phyloP scores from a whole-genome alignment of 2,888 invertebrate genomes.

The Coremacera marginata region DNA sequence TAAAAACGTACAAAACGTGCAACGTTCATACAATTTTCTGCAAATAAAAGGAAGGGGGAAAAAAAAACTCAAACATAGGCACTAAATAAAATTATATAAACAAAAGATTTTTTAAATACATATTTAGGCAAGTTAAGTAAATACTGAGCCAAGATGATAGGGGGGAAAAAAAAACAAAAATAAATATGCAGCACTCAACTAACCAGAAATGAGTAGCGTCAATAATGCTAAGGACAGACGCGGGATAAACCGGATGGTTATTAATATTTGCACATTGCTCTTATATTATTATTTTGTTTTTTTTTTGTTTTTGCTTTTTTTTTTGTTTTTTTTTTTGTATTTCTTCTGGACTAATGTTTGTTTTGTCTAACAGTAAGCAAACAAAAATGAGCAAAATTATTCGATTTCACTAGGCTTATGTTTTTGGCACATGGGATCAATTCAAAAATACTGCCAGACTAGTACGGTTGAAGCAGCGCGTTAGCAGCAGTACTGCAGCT shows the following conservation, averaged over 20 bases:
- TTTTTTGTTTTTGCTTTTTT: neutral
- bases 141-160: neutral
- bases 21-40: neutral
- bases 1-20: neutral
- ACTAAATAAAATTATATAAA: neutral
- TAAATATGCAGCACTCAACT: neutral
- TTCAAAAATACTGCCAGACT: neutral
- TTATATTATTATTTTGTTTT: neutral
- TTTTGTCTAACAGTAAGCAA: constrained; percentile 5
- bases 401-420: neutral
- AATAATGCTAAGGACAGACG: neutral
- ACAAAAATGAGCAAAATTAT: neutral
- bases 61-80: neutral
- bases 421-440: neutral
- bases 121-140: neutral
- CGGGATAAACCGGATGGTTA: neutral
- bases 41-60: neutral
- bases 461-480: neutral
- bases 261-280: neutral
- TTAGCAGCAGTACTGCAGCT: neutral
- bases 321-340: too few relatives aligned
- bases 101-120: neutral
- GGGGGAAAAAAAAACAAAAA: neutral
- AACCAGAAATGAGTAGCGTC: neutral
- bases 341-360: neutral